Percentiles rank a stretch among this genome's conserved stretches.
Evolutionary conservation across 2,888 invertebrate species (phyloP).

Genomic region (Dermolepida albohirtum): DNA sequence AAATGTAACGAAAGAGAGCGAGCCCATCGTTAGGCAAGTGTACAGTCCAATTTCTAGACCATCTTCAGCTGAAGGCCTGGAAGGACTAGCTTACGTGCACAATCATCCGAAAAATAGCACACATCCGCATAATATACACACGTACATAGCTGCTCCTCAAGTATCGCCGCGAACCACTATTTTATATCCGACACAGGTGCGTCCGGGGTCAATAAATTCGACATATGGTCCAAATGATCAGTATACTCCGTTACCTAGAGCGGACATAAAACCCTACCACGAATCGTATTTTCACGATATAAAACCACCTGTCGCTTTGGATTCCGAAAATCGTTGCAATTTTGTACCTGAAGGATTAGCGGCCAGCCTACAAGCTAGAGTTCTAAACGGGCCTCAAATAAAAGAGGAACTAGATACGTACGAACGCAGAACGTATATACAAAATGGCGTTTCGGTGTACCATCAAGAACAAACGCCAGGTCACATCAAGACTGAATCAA

Average conservation of each 20-base stretch:
- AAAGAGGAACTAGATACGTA: constrained; percentile 60
- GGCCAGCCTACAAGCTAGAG: constrained; percentile 84
- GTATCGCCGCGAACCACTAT: constrained; percentile 62
- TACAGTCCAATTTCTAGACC: constrained; percentile 71
- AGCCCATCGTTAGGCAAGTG: constrained; percentile 62
- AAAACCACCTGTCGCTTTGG: constrained; percentile 64
- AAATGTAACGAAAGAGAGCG: constrained; percentile 55
- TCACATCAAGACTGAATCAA: constrained; percentile 56
- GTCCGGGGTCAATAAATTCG: constrained; percentile 50
- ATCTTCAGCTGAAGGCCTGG: constrained; percentile 67
- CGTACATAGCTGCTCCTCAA: constrained; percentile 54
- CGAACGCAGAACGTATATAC: constrained; percentile 56
- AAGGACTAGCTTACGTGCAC: constrained; percentile 62
- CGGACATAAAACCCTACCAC: constrained; percentile 79
- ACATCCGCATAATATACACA: constrained; percentile 29
- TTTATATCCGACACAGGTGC: constrained; percentile 57
- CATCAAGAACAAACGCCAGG: constrained; percentile 51
- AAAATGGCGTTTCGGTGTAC: constrained; percentile 50
- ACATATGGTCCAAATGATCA: constrained; percentile 57
- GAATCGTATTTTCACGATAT: constrained; percentile 77
- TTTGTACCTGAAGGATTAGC: constrained; percentile 77
- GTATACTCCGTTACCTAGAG: constrained; percentile 74
- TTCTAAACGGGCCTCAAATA: constrained; percentile 67
- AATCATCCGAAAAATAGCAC: constrained; percentile 57
- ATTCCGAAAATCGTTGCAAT: constrained; percentile 58